These are phyloP conservation scores for Mystacornis crossleyi DNA, from an alignment of 2,113 vertebrate genomes.

Conservation along the genomic window DNA sequence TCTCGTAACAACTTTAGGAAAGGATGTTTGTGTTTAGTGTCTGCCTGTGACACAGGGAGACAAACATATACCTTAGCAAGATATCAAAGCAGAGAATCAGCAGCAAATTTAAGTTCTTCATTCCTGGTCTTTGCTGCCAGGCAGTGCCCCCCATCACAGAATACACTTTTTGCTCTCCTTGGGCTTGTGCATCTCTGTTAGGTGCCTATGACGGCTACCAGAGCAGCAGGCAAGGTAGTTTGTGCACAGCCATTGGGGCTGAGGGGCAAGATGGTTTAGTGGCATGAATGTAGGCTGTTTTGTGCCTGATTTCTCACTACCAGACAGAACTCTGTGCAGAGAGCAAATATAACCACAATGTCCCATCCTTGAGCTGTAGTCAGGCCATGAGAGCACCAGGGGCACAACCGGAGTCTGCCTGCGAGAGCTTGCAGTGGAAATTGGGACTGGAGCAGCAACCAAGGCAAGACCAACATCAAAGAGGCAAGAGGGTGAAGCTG, in stretches of 20 bases:
- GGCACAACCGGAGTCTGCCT: neutral
- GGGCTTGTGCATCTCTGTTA: rapidly evolving
- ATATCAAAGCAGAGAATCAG: neutral
- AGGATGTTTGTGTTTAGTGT: neutral
- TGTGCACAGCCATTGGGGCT: neutral
- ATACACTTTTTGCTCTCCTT: neutral
- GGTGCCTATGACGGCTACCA: neutral
- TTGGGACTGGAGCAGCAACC: neutral
- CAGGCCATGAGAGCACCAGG: rapidly evolving
- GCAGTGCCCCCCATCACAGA: neutral
- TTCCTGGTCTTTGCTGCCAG: neutral
- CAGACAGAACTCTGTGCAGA: neutral
- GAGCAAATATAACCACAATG: rapidly evolving
- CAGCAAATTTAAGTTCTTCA: neutral
- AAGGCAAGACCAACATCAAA: neutral
- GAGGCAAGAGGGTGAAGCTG: slow-evolving; percentile 17
- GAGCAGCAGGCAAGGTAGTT: neutral
- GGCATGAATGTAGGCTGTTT: rapidly evolving
- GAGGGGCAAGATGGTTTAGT: neutral
- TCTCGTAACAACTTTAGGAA: neutral
- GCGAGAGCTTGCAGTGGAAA: rapidly evolving
- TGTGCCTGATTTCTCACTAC: neutral
- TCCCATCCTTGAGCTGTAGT: neutral
- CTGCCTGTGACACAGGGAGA: neutral
- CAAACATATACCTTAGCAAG: neutral